These are phyloP conservation scores for Sialia sialis DNA, from an alignment of 2,113 vertebrate species.

Conservation along the genomic window DNA sequence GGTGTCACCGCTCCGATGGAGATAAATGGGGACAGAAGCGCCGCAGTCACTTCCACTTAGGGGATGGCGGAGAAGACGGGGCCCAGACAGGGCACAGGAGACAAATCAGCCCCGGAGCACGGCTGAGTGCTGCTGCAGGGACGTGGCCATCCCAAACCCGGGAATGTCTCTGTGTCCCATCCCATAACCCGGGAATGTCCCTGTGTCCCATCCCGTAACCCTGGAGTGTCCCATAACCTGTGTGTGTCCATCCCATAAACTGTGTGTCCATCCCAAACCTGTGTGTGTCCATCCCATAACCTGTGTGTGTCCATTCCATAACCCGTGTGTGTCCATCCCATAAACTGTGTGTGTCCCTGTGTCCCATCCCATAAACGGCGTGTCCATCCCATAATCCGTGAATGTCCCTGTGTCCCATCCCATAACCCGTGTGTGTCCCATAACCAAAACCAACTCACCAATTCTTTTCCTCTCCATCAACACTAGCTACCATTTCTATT, in stretches of 20 bases:
- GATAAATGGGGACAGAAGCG: conserved; percentile 51
- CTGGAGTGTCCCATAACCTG: fast-evolving
- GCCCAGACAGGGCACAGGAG: not conserved
- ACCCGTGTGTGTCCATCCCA: not conserved
- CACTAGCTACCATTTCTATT: too few relatives aligned
- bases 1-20: conserved; percentile 49
- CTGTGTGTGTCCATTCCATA: too few relatives aligned
- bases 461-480: too few relatives aligned
- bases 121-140: not conserved
- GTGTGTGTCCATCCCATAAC: too few relatives aligned
- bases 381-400: not conserved
- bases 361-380: not conserved
- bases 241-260: not conserved
- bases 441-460: not conserved
- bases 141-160: not conserved
- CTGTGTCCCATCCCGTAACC: not conserved
- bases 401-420: not conserved
- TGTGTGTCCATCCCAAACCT: not conserved
- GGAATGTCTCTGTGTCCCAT: not conserved
- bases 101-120: not conserved
- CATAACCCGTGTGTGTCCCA: not conserved
- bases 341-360: not conserved
- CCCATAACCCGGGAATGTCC: not conserved
- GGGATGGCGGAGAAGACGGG: not conserved
- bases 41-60: conserved; percentile 50